phyloP scores from a whole-genome alignment of 2,113 vertebrate genomes.

The Thunnus thynnus region DNA sequence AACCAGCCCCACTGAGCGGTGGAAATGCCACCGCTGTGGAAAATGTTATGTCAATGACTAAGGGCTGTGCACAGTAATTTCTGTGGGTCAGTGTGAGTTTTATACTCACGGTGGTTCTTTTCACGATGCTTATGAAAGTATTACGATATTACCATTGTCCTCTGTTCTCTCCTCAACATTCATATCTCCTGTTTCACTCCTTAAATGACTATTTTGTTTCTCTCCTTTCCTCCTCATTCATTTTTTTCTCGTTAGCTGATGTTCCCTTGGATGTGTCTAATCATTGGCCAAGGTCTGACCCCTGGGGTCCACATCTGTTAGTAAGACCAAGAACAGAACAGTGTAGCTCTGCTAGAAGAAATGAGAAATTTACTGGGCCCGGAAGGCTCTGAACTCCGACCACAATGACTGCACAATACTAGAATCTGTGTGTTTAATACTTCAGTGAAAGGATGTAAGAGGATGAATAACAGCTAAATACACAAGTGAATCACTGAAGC shows the following conservation, averaged over 20 bases:
- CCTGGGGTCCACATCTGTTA: conserved; percentile 64
- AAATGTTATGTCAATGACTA: conserved; percentile 46
- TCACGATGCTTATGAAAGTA: conserved; percentile 6
- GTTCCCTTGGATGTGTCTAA: conserved; percentile 54
- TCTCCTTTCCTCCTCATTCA: conserved; percentile 25
- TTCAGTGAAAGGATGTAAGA: not conserved
- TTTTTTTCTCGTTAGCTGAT: conserved; percentile 42
- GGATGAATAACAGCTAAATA: not conserved
- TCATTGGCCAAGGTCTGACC: conserved; percentile 68
- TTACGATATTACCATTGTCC: not conserved
- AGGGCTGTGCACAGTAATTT: conserved; percentile 39
- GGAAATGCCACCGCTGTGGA: conserved; percentile 76
- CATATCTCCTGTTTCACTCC: not conserved
- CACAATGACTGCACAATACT: not conserved
- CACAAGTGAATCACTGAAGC: not conserved
- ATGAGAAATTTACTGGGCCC: conserved; percentile 32
- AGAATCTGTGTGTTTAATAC: not conserved
- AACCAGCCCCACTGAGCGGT: conserved; percentile 62
- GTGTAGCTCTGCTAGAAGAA: conserved; percentile 20
- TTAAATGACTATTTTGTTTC: conserved; percentile 29
- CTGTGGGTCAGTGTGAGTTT: not conserved
- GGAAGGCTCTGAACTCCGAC: not conserved
- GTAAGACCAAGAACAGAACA: conserved; percentile 38
- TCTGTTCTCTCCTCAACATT: not conserved
- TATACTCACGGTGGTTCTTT: not conserved